Evolutionary conservation across 2,113 vertebrate species (phyloP).

Genomic region (Psittacula cyanocephala): DNA sequence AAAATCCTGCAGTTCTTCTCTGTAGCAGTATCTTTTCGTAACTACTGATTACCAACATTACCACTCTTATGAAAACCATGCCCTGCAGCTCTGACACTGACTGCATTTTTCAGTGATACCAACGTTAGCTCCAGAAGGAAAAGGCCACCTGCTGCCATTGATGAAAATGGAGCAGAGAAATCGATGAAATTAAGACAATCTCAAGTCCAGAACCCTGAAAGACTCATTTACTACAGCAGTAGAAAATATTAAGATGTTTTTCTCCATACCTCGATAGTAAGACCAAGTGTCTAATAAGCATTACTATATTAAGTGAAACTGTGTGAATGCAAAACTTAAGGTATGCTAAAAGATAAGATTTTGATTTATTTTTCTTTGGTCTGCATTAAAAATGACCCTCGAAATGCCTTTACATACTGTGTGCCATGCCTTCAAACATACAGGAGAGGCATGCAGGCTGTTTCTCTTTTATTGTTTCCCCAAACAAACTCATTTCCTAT

Average conservation of each 20-base stretch:
- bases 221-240: not conserved
- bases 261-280: not conserved
- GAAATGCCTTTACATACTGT: not conserved
- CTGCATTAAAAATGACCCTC: not conserved
- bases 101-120: not conserved
- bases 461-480: slow-evolving; percentile 38
- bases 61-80: not conserved
- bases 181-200: not conserved
- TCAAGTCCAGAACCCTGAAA: not conserved
- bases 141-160: not conserved
- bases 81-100: not conserved
- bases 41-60: not conserved
- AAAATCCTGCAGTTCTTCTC: not conserved
- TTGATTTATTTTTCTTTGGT: not conserved
- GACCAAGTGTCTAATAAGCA: not conserved
- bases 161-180: not conserved
- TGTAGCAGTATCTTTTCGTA: not conserved
- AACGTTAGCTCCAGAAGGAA: not conserved
- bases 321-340: not conserved
- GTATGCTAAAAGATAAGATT: not conserved
- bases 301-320: not conserved
- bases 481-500: slow-evolving; percentile 56
- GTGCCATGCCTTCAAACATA: not conserved
- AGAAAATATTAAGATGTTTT: not conserved
- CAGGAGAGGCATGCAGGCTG: not conserved